Conservation (phyloP, 1,140 invertebrate species). For the Drosophila pruinosa region DNA sequence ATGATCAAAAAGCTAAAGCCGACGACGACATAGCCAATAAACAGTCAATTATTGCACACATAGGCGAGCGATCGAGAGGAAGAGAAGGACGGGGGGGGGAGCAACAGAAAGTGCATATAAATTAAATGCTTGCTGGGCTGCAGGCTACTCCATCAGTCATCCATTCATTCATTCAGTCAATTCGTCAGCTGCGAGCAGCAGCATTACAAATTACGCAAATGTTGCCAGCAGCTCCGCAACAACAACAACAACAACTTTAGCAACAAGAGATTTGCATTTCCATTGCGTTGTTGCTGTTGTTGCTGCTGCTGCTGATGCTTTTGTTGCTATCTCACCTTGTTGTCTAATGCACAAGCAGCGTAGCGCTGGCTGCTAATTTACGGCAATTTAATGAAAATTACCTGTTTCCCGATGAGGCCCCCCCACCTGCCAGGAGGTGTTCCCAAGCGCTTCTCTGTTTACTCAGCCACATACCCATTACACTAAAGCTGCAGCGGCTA, state of each 20-base stretch:
- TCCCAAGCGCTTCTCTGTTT: conserved; percentile 31
- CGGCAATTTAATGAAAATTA: conserved; percentile 74
- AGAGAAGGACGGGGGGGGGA: neutral
- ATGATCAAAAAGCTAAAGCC: conserved; percentile 73
- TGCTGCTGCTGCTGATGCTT: conserved; percentile 34
- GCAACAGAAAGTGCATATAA: conserved; percentile 63
- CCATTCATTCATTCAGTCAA: conserved; percentile 46
- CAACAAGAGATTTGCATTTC: conserved; percentile 40
- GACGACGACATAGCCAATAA: conserved; percentile 71
- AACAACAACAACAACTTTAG: conserved; percentile 20
- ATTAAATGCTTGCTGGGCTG: conserved; percentile 58
- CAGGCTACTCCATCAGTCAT: conserved; percentile 48
- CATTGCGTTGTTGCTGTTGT: conserved; percentile 34
- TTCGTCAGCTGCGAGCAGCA: conserved; percentile 39
- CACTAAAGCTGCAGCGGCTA: neutral
- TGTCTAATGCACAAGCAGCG: conserved; percentile 52
- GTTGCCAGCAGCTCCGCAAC: conserved; percentile 53
- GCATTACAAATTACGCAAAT: conserved; percentile 68
- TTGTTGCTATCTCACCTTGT: conserved; percentile 59
- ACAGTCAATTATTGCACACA: conserved; percentile 69
- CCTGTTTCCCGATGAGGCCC: conserved; percentile 15
- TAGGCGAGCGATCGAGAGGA: too few relatives aligned
- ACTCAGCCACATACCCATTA: conserved; percentile 19
- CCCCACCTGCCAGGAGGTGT: conserved; percentile 26
- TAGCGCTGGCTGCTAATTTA: conserved; percentile 59